Evolutionary conservation across 1,140 invertebrate species (phyloP).

Genomic region (Drosophila lini): DNA sequence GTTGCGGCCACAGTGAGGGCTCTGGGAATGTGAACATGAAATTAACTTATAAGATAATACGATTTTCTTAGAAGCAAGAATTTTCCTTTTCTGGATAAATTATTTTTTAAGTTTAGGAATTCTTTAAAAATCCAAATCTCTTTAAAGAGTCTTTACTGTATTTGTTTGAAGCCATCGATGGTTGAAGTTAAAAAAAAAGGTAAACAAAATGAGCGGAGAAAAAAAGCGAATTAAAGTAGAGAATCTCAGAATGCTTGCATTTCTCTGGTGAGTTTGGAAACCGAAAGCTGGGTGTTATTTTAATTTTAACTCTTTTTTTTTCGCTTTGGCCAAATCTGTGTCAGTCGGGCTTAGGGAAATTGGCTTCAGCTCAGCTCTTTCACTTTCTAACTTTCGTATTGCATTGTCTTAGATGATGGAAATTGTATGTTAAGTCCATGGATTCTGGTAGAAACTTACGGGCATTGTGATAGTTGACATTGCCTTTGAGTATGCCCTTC

Average conservation of each 20-base stretch:
- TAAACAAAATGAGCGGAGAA: constrained; percentile 49
- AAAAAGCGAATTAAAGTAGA: constrained; percentile 54
- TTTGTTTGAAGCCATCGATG: constrained; percentile 25
- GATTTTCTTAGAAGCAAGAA: too few species aligned
- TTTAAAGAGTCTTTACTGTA: not conserved
- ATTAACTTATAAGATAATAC: not conserved
- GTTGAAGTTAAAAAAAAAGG: constrained; percentile 31
- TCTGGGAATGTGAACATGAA: not conserved
- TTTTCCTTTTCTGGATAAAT: not conserved
- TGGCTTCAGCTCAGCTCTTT: constrained; percentile 26
- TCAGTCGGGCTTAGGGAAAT: constrained; percentile 38
- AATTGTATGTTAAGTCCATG: not conserved
- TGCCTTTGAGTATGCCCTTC: constrained; percentile 94
- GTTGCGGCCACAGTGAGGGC: constrained; percentile 19
- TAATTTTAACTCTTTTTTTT: constrained; percentile 14
- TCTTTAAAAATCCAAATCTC: not conserved
- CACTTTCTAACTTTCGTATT: constrained; percentile 31
- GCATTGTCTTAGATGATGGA: constrained; percentile 6
- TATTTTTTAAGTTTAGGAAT: not conserved
- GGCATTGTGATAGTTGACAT: constrained; percentile 95
- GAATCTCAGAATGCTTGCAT: constrained; percentile 37
- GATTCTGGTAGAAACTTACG: constrained; percentile 88
- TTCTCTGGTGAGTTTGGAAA: constrained; percentile 44
- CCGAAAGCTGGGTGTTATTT: constrained; percentile 59
- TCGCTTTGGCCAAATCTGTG: constrained; percentile 29